phyloP scores from a whole-genome alignment of 2,797 vertebrate genomes.

The Enteromius trimaculatus region DNA sequence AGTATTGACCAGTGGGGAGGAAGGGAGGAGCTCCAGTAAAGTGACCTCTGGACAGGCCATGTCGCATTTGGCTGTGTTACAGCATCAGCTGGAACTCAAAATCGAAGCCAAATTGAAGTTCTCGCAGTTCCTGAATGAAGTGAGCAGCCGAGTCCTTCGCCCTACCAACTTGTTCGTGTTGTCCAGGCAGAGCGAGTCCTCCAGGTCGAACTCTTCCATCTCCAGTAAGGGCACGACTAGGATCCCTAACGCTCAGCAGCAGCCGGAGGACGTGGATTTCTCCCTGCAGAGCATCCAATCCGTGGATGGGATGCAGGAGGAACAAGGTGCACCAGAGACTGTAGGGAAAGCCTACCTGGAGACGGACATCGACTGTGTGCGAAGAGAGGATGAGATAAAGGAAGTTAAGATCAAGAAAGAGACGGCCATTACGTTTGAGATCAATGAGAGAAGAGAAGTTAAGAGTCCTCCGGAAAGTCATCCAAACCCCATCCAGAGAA shows the following conservation, averaged over 20 bases:
- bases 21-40: slow-evolving; percentile 30
- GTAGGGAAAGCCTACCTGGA: slow-evolving; percentile 68
- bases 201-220: slow-evolving; percentile 5
- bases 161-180: slow-evolving; percentile 77
- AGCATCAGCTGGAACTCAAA: slow-evolving; percentile 69
- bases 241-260: neutral
- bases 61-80: slow-evolving; percentile 59
- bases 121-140: slow-evolving; percentile 88
- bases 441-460: slow-evolving; percentile 27
- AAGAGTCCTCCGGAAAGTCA: slow-evolving; percentile 64
- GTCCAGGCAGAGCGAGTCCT: slow-evolving; percentile 29
- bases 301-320: slow-evolving; percentile 61
- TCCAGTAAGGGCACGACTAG: slow-evolving; percentile 56
- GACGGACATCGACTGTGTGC: slow-evolving; percentile 69
- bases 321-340: slow-evolving; percentile 56
- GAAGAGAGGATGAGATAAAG: slow-evolving; percentile 61
- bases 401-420: slow-evolving; percentile 55
- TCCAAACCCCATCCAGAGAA: slow-evolving; percentile 58
- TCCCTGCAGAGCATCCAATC: slow-evolving; percentile 1
- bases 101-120: slow-evolving; percentile 83
- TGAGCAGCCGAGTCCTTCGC: slow-evolving; percentile 81
- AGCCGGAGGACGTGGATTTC: neutral
- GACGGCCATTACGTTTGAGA: slow-evolving; percentile 3
- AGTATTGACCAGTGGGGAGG: slow-evolving; percentile 46
- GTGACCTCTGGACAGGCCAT: slow-evolving; percentile 53